Base-by-base conservation (phyloP, 2,113 vertebrate genomes). In the Strix aluco region DNA sequence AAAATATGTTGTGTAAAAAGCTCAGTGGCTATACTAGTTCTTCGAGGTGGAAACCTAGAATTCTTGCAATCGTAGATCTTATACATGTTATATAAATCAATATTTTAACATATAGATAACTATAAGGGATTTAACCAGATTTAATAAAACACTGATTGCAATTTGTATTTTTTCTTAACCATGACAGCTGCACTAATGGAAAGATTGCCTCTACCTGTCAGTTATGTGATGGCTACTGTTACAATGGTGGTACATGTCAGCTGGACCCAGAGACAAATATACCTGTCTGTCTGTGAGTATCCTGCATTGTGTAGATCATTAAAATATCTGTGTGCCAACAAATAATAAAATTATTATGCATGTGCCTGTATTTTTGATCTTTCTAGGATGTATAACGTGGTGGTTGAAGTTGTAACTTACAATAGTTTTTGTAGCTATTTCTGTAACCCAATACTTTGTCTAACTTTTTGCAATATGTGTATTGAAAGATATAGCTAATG, bases 151-250 rank as follows among this genome's bases (percentile, higher is more conserved):
- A 62, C 51, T 70, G 15, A 72, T 70, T 29, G 36, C 5, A 54
- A 2, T 77, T 83, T 95, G 36, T 73, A 9, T 63, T 55, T 86
- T 72, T 96, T 65, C 63, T 85, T 44, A 71, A 83, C 96, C 27
- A 4, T 74, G 96, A 70, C 97, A 99, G 99, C 97, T 99, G 99
- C 97, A 99, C 98, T 93, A 99, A 99, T 95, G 99, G 99, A 94
- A 99, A 99, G 98, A 99, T 99, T 88, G 99, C 99, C 79, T 98
- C 99, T 36, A 99, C 99, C 96, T 99, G 99, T 97, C 99, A 99
- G 96, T 98, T 99, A 92, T 99, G 99, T 98, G 99, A 99, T 75
- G 99, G 99, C 85, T 99, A 99, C 98, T 99, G 99, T 96, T 99
- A 99, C 98, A 99, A 99, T 71, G 99, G 99, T 93, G 99, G 99